These are phyloP conservation scores for Rhynchotus rufescens DNA, from an alignment of 2,797 vertebrate species.

Conservation along the genomic window DNA sequence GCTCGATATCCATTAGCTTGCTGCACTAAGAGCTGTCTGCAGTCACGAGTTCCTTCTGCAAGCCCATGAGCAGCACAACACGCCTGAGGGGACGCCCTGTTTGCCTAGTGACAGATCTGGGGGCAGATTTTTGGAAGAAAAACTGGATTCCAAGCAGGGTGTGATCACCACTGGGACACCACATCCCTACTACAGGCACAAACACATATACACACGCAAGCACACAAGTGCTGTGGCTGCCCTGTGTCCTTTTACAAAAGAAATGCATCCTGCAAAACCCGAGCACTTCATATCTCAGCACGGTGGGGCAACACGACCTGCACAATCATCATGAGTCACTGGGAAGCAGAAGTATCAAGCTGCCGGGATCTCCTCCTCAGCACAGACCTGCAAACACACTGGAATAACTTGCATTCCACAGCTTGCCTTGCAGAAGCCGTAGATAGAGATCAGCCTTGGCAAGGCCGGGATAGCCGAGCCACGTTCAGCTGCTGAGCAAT, in stretches of 20 bases:
- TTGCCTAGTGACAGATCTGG: not conserved
- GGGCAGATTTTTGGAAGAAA: slow-evolving; percentile 41
- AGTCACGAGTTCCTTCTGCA: not conserved
- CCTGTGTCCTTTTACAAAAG: slow-evolving; percentile 16
- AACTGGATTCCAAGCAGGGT: not conserved
- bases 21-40: not conserved
- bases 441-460: slow-evolving; percentile 56
- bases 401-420: slow-evolving; percentile 56
- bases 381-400: slow-evolving; percentile 35
- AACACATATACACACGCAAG: not conserved
- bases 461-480: slow-evolving; percentile 9
- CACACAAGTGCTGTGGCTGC: not conserved
- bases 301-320: slow-evolving; percentile 17
- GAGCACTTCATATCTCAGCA: not conserved
- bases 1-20: not conserved
- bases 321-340: slow-evolving; percentile 7
- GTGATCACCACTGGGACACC: not conserved
- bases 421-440: slow-evolving; percentile 41
- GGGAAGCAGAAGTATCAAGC: slow-evolving; percentile 39
- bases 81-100: not conserved
- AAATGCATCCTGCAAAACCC: slow-evolving; percentile 23
- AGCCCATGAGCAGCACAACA: not conserved
- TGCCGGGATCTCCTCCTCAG: slow-evolving; percentile 44
- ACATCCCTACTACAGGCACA: not conserved
- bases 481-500: slow-evolving; percentile 35